Evolutionary conservation across 2,797 vertebrate genomes (phyloP).

Genomic region (Leucoraja ocellata): DNA sequence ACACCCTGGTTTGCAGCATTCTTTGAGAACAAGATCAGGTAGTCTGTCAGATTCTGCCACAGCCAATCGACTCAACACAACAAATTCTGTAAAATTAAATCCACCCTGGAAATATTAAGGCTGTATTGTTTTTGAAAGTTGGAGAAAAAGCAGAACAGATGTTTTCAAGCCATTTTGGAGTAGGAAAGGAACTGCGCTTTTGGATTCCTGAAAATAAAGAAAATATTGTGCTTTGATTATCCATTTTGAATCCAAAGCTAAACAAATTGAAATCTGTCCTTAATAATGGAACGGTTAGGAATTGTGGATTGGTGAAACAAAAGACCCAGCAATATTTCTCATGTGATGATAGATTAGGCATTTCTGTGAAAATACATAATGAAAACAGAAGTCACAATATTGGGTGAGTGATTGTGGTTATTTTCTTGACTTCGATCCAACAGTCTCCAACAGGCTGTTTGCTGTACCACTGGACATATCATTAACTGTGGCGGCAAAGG

Average conservation of each 20-base stretch:
- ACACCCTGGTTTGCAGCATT: background rate
- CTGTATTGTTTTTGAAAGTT: background rate
- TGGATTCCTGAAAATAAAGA: background rate
- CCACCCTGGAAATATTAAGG: slow-evolving; percentile 38
- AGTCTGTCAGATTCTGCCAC: slow-evolving; percentile 1
- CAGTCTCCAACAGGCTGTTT: too few species aligned
- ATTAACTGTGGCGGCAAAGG: too few species aligned
- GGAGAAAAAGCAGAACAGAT: background rate
- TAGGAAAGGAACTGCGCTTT: background rate
- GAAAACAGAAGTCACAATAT: too few species aligned
- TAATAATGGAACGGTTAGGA: background rate
- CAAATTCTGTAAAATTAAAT: slow-evolving; percentile 17
- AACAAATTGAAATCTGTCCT: background rate
- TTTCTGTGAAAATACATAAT: too few species aligned
- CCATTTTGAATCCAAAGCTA: background rate
- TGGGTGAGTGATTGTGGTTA: too few species aligned
- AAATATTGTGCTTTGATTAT: background rate
- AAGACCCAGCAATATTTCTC: too few species aligned
- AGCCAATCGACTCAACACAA: background rate
- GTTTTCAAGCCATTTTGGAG: background rate
- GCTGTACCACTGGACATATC: too few species aligned
- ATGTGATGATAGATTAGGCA: too few species aligned
- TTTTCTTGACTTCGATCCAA: too few species aligned
- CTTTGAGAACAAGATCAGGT: background rate
- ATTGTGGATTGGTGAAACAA: background rate